Evolutionary conservation across 2,113 vertebrate genomes (phyloP).

Genomic region (Nanorana parkeri): DNA sequence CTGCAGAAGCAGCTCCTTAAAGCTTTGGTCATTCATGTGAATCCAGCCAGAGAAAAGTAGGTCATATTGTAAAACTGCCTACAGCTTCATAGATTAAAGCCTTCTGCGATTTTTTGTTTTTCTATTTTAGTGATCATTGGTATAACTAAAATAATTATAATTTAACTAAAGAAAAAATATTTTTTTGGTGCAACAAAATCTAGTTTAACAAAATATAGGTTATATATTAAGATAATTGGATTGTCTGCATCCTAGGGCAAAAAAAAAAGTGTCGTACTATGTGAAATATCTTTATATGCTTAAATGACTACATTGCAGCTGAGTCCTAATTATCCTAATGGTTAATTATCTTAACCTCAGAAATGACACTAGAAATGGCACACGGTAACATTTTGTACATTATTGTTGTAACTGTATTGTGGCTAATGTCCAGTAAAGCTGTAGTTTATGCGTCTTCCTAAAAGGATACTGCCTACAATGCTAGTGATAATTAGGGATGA

Average conservation of each 20-base stretch:
- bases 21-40: constrained; percentile 67
- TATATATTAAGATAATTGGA: background rate
- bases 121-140: constrained; percentile 62
- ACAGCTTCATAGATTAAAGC: constrained; percentile 70
- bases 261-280: background rate
- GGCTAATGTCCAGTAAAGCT: too few species aligned
- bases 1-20: constrained; percentile 71
- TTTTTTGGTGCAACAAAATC: background rate
- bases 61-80: constrained; percentile 75
- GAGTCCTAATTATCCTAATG: too few species aligned
- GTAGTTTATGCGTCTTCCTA: too few species aligned
- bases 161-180: background rate
- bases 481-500: too few species aligned
- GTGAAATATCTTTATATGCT: too few species aligned
- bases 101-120: constrained; percentile 62
- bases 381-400: too few species aligned
- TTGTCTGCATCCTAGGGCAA: background rate
- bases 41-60: constrained; percentile 74
- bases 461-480: too few species aligned
- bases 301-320: too few species aligned
- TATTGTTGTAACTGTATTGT: too few species aligned
- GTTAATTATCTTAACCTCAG: too few species aligned
- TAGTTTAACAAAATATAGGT: background rate
- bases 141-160: constrained; percentile 10
- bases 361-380: too few species aligned